A percentile compares a stretch with the other conserved stretches of the same genome.
phyloP scores from a whole-genome alignment of 2,797 vertebrate species.

The Crax fasciolata region DNA sequence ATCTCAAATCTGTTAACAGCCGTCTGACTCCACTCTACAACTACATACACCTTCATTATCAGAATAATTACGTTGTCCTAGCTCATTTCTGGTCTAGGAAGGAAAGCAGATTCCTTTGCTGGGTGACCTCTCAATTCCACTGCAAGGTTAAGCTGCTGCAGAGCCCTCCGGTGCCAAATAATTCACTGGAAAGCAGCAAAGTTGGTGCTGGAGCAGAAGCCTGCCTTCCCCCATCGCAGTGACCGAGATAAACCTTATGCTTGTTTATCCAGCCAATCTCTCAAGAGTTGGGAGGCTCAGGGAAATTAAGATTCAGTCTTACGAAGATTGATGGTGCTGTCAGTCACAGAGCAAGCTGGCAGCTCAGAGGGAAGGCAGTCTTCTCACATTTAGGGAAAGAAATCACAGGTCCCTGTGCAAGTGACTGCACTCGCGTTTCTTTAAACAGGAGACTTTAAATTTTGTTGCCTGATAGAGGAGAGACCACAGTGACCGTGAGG shows the following conservation, averaged over 20 bases:
- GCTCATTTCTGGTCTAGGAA: not conserved
- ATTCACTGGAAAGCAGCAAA: not conserved
- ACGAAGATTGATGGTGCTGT: constrained; percentile 20
- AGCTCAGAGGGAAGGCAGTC: not conserved
- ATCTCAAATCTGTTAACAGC: not conserved
- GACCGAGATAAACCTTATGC: constrained; percentile 20
- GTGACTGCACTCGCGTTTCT: not conserved
- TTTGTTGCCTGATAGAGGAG: not conserved
- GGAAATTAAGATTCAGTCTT: constrained; percentile 20
- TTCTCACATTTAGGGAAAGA: not conserved
- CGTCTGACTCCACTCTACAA: not conserved
- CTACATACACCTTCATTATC: not conserved
- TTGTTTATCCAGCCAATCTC: not conserved
- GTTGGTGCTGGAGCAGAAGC: not conserved
- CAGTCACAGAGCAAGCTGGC: not conserved
- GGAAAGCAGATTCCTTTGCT: not conserved
- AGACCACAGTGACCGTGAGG: not conserved
- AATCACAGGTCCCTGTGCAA: not conserved
- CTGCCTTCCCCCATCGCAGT: not conserved
- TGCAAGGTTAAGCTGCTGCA: not conserved
- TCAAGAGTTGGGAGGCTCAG: not conserved
- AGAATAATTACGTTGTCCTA: not conserved
- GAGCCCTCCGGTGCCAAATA: not conserved
- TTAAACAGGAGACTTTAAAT: not conserved
- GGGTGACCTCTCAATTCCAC: not conserved